Evolutionary conservation across 2,797 vertebrate species (phyloP), one percentile per base, ranked within the genome.

Genomic region (Coreius guichenoti): DNA sequence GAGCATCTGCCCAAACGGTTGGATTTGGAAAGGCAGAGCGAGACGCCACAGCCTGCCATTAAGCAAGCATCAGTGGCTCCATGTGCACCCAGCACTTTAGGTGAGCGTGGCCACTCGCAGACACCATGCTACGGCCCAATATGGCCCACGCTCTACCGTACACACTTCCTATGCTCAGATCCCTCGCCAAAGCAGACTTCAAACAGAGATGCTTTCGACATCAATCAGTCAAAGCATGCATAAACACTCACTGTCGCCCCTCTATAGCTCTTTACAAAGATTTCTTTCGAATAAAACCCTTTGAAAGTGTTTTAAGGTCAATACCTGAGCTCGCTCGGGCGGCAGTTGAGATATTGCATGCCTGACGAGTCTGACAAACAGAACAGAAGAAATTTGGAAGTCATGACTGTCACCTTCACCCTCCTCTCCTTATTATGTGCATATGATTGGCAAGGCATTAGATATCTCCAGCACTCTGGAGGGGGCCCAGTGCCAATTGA

Each of bases 1-100:
- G 91, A 93, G 92, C 93, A 95, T 91, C 93, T 95, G 94, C 87
- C 80, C 79, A 31, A 90, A 83, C 91, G 85, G 90, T 82, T 69
- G 92, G 93, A 89, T 86, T 86, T 86, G 84, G 92, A 89, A 87
- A 80, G 81, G 19, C 70, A 85, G 78, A 76, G 63, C 17, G 80
- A 56, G 68, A 78, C 72, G 79, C 87, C 76, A 84, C 92, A 88
- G 90, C 89, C 86, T 90, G 89, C 89, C 90, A 93, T 94, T 93
- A 91, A 83, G 92, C 93, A 92, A 84, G 92, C 93, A 87, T 90
- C 85, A 88, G 85, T 89, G 88, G 86, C 86, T 81, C 82, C 84
- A 81, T 67, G 36, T 86, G 67, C 67, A 69, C 31, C 56, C 68
- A 45, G 68, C 81, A 80, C 69, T 74, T 83, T 83, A 87, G 75